phyloP scores from a whole-genome alignment of 2,797 vertebrate genomes.

The Coregonus sp. region DNA sequence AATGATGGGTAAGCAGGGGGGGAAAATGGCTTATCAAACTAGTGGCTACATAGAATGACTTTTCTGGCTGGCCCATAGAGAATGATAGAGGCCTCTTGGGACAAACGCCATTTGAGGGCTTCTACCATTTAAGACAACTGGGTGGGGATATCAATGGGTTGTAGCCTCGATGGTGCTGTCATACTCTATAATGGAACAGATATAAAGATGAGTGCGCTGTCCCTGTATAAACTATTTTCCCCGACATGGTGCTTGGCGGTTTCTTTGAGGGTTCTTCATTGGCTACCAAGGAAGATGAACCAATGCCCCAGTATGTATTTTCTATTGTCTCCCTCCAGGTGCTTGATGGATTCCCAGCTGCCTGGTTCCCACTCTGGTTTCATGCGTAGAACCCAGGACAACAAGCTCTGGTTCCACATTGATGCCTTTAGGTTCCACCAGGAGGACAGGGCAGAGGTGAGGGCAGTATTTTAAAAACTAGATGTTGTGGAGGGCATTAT shows the following conservation, averaged over 20 bases:
- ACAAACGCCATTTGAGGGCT: no score
- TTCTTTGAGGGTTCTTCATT: conserved; percentile 53
- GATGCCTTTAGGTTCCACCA: conserved; percentile 68
- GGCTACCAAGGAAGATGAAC: background rate
- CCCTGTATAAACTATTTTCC: background rate
- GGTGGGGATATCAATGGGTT: no score
- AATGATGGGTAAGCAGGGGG: conserved; percentile 22
- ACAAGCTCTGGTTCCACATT: conserved; percentile 51
- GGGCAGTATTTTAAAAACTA: background rate
- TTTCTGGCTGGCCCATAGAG: no score
- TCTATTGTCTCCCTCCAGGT: conserved; percentile 44
- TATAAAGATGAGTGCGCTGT: background rate
- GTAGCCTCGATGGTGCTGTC: no score
- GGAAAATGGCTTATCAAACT: no score
- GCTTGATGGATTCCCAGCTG: conserved; percentile 64
- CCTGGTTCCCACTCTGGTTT: conserved; percentile 57
- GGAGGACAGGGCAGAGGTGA: conserved; percentile 52
- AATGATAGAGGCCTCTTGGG: no score
- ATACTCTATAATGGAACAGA: no score
- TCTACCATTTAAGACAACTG: no score
- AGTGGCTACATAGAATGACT: no score
- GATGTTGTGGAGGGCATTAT: no score
- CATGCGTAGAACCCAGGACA: conserved; percentile 46
- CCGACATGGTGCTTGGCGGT: conserved; percentile 62
- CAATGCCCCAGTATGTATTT: conserved; percentile 17